Conservation (phyloP, 2,888 invertebrate genomes). For the Hirtodrosophila trivittata region DNA sequence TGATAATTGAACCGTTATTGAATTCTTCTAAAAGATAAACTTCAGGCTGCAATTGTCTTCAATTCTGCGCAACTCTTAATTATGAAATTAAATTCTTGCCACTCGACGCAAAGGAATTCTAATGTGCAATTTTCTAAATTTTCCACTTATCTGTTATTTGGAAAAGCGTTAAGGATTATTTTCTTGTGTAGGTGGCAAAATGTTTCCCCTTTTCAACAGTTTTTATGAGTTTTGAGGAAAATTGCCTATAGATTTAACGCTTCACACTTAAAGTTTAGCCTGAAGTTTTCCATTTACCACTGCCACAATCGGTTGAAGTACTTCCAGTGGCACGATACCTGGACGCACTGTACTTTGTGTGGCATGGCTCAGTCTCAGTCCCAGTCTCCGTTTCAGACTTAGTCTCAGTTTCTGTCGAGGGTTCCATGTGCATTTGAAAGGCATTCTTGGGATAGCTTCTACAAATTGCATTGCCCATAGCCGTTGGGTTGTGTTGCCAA, state of each 20-base stretch:
- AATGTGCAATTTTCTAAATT: too few species aligned
- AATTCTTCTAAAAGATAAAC: not conserved
- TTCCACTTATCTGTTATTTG: too few species aligned
- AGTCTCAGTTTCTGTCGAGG: constrained; percentile 29
- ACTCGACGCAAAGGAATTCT: too few species aligned
- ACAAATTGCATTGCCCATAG: constrained; percentile 55
- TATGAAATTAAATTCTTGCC: too few species aligned
- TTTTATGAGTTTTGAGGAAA: constrained; percentile 5
- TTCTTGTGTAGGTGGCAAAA: too few species aligned
- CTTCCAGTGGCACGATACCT: constrained; percentile 2
- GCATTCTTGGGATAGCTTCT: constrained; percentile 53
- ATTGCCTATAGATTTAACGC: constrained; percentile 30
- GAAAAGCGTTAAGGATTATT: too few species aligned
- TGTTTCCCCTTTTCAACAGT: too few species aligned
- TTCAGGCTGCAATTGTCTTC: too few species aligned
- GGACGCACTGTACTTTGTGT: constrained; percentile 8
- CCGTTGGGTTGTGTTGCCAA: constrained; percentile 12
- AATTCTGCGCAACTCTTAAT: too few species aligned
- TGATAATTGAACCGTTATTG: constrained; percentile 7
- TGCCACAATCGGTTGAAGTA: not conserved
- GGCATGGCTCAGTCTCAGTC: constrained; percentile 1
- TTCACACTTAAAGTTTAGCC: constrained; percentile 8
- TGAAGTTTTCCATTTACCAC: constrained; percentile 7
- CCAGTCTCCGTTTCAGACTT: constrained; percentile 1
- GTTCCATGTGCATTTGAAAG: constrained; percentile 51